Percentiles rank a stretch among this genome's conserved stretches.
These are phyloP conservation scores for Megaptera novaeangliae DNA, from an alignment of 2,113 vertebrate genomes.

Conservation along the genomic window DNA sequence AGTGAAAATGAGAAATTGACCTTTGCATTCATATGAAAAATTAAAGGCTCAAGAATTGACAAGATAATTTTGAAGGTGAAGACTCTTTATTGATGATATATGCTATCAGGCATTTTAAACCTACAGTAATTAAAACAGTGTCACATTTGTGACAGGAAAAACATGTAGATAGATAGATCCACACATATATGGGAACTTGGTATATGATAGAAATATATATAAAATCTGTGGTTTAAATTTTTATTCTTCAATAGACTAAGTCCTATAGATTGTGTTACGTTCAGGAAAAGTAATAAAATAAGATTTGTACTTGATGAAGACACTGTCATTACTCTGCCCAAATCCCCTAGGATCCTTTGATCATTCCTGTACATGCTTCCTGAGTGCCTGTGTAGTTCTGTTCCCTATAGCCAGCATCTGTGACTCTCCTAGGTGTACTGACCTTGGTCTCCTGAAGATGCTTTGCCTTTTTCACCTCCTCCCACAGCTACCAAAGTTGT, in stretches of 20 bases:
- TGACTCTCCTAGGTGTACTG: background rate
- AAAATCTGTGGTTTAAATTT: background rate
- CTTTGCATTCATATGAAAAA: background rate
- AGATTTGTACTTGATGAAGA: background rate
- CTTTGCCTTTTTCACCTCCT: background rate
- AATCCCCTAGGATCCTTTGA: background rate
- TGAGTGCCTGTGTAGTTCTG: background rate
- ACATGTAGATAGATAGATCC: background rate
- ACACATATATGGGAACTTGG: background rate
- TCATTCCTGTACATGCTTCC: background rate
- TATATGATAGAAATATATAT: background rate
- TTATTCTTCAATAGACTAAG: background rate
- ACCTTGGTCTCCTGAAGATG: background rate
- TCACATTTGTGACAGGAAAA: background rate
- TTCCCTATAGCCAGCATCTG: background rate
- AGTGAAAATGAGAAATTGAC: background rate
- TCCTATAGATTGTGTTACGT: background rate
- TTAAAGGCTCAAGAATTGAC: background rate
- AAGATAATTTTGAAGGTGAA: background rate
- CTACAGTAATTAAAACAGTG: background rate
- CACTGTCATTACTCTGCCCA: background rate
- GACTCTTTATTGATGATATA: background rate
- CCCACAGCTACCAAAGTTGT: accelerated
- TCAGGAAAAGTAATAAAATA: background rate
- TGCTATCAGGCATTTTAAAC: background rate